phyloP scores from a whole-genome alignment of 2,888 invertebrate genomes.

The Diloba caeruleocephala region DNA sequence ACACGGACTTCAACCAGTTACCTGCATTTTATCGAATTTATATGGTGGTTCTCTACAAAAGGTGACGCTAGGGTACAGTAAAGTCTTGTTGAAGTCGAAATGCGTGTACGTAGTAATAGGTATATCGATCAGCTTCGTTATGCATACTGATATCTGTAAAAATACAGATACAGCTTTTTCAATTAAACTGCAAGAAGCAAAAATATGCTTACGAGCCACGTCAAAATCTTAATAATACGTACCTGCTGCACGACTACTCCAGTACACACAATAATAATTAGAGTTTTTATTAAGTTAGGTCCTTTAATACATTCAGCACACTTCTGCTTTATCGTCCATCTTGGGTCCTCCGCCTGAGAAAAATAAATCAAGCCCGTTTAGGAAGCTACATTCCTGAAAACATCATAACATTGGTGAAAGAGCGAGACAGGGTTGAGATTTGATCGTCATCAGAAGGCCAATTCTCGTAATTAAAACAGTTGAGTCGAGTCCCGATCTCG shows the following conservation, averaged over 20 bases:
- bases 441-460: too few relatives aligned
- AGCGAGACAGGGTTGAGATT: too few relatives aligned
- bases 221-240: slow-evolving; percentile 45
- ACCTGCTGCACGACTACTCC: slow-evolving; percentile 90
- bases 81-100: slow-evolving; percentile 90
- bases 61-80: slow-evolving; percentile 91
- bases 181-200: too few relatives aligned
- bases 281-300: slow-evolving; percentile 88
- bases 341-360: slow-evolving; percentile 52
- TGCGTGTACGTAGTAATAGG: slow-evolving; percentile 92
- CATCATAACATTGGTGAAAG: too few relatives aligned
- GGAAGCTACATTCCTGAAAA: too few relatives aligned
- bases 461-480: too few relatives aligned
- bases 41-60: slow-evolving; percentile 91
- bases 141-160: slow-evolving; percentile 88
- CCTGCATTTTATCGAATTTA: slow-evolving; percentile 87
- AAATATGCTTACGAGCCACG: too few relatives aligned
- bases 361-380: too few relatives aligned
- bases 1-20: too few relatives aligned
- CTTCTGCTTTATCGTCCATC: slow-evolving; percentile 65
- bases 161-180: background rate
- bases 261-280: slow-evolving; percentile 87
- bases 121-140: slow-evolving; percentile 89
- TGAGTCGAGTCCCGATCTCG: too few relatives aligned
- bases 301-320: slow-evolving; percentile 82